Conservation (phyloP, 2,888 invertebrate species). For the Mythimna ferrago region DNA sequence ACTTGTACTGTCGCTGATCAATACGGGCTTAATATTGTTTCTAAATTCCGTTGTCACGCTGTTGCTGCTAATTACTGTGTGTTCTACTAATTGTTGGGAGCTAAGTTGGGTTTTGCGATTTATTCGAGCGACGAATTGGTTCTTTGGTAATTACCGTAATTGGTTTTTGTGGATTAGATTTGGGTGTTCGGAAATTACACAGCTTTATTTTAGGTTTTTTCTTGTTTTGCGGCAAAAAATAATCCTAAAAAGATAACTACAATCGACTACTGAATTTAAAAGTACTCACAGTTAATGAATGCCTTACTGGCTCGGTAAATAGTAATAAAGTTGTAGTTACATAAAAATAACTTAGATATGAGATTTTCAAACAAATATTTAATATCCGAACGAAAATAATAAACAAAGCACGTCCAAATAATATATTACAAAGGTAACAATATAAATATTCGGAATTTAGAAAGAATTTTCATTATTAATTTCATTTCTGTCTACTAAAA, state of each 20-base stretch:
- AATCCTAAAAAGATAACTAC: neutral
- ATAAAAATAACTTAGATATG: neutral
- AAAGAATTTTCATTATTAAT: constrained; percentile 13
- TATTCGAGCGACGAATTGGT: constrained; percentile 49
- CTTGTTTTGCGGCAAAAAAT: neutral
- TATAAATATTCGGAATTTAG: constrained; percentile 13
- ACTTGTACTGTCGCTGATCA: constrained; percentile 67
- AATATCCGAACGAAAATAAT: neutral
- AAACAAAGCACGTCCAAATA: neutral
- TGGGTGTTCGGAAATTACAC: constrained; percentile 11
- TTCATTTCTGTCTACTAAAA: constrained; percentile 20
- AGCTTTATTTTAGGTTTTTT: constrained; percentile 8
- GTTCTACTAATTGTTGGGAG: constrained; percentile 62
- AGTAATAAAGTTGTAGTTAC: neutral
- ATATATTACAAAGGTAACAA: neutral
- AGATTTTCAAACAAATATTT: neutral
- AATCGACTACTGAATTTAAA: neutral
- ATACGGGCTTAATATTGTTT: constrained; percentile 75
- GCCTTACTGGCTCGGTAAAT: too few relatives aligned
- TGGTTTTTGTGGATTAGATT: constrained; percentile 37
- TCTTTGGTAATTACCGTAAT: constrained; percentile 50
- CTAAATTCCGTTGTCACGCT: constrained; percentile 76
- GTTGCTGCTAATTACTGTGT: constrained; percentile 71
- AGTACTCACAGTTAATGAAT: neutral
- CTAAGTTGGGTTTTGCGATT: constrained; percentile 56